Evolutionary conservation across 2,888 invertebrate species (phyloP).

Genomic region (Seira ritae): DNA sequence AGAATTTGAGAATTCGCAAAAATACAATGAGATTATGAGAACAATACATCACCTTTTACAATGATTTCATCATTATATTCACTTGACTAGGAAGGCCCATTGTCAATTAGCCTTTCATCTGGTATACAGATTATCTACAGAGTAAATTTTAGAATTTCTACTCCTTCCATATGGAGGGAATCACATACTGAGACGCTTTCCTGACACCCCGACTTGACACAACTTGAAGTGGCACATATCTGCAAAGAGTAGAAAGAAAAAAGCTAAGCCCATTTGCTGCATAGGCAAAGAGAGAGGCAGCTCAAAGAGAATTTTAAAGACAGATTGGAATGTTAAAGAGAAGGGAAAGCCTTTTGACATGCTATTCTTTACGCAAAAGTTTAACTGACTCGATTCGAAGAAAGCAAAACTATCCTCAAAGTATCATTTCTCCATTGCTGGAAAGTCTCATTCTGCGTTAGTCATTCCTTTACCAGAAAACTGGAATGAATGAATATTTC

Average conservation of each 20-base stretch:
- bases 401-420: conserved; percentile 9
- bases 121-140: not conserved
- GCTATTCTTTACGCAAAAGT: too few relatives aligned
- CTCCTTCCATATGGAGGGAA: conserved; percentile 31
- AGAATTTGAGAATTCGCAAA: too few relatives aligned
- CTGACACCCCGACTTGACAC: conserved; percentile 68
- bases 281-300: too few relatives aligned
- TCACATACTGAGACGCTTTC: conserved; percentile 64
- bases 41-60: too few relatives aligned
- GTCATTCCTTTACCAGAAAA: not conserved
- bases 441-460: not conserved
- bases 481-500: not conserved
- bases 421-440: not conserved
- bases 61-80: too few relatives aligned
- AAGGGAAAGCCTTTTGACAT: not conserved
- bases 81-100: too few relatives aligned
- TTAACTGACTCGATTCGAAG: not conserved
- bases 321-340: not conserved
- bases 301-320: not conserved
- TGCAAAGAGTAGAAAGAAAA: conserved; percentile 34
- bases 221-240: conserved; percentile 70
- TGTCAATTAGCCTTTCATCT: too few relatives aligned
- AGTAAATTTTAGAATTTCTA: not conserved
- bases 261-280: not conserved
- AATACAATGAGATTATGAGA: too few relatives aligned